Percentiles rank a stretch among this genome's conserved stretches.
phyloP scores from a whole-genome alignment of 2,797 vertebrate genomes.

The Chaetodon trifasciatus region DNA sequence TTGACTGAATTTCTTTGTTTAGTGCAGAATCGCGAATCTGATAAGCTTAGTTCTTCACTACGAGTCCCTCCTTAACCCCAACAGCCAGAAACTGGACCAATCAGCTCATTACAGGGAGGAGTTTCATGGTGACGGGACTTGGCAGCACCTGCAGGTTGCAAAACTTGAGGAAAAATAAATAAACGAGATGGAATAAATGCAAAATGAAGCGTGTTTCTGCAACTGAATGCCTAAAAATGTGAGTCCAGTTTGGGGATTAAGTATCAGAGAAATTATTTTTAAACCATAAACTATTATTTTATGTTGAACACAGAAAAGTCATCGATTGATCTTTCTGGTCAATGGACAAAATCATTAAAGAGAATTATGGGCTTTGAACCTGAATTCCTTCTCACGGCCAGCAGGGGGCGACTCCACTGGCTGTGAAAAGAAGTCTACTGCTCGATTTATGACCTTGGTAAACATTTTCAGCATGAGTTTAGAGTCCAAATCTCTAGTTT shows the following conservation, averaged over 20 bases:
- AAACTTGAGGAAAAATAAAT: too few species aligned
- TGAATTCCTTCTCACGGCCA: too few species aligned
- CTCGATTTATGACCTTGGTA: too few species aligned
- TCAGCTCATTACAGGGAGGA: not conserved
- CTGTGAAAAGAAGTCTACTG: too few species aligned
- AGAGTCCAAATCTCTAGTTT: too few species aligned
- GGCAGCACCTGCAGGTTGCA: not conserved
- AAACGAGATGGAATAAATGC: not conserved
- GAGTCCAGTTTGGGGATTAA: not conserved
- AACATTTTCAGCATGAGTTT: too few species aligned
- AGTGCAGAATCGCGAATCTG: not conserved
- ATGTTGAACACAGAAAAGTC: too few species aligned
- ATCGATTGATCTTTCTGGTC: not conserved
- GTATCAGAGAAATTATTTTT: not conserved
- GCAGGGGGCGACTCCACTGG: too few species aligned
- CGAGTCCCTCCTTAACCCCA: not conserved
- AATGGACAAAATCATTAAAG: not conserved
- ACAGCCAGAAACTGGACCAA: not conserved
- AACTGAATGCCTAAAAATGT: not conserved
- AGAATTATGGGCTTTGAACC: not conserved
- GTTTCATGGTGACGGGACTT: not conserved
- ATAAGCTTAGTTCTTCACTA: not conserved
- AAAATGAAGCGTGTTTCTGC: not conserved
- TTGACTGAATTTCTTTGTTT: not conserved
- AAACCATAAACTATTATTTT: too few species aligned